Conservation (phyloP, 2,113 vertebrate genomes). For the Megaleporinus macrocephalus region DNA sequence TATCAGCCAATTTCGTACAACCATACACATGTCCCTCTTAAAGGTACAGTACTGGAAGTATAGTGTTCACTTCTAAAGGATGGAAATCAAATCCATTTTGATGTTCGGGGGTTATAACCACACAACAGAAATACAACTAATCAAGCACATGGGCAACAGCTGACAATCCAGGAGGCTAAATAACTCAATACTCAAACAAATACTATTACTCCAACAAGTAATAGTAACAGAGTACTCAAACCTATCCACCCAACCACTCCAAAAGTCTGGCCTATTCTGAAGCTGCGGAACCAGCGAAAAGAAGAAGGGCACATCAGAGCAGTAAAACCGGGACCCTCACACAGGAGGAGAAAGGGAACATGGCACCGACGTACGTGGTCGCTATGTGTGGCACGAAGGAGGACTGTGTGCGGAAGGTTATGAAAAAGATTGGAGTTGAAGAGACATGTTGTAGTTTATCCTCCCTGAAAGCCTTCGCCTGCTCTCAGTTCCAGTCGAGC, state of each 20-base stretch:
- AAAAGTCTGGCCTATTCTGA: not conserved
- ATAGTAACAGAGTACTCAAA: too few species aligned
- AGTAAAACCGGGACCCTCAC: conserved; percentile 18
- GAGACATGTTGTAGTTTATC: conserved; percentile 75
- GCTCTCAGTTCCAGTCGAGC: conserved; percentile 82
- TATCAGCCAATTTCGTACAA: too few species aligned
- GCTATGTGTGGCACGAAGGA: conserved; percentile 49
- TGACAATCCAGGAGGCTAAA: too few species aligned
- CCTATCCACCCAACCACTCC: too few species aligned
- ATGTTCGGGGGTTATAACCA: not conserved
- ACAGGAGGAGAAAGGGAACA: conserved; percentile 18
- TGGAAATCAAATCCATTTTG: too few species aligned
- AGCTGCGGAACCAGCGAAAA: conserved; percentile 1
- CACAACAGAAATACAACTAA: conserved; percentile 32
- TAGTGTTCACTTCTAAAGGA: too few species aligned
- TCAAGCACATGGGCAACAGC: not conserved
- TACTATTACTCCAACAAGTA: too few species aligned
- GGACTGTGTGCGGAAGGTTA: conserved; percentile 61
- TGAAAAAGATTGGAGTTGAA: conserved; percentile 72
- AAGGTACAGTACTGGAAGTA: too few species aligned
- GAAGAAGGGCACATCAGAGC: not conserved
- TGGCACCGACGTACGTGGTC: conserved; percentile 40
- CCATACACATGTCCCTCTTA: too few species aligned
- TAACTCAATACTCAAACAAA: too few species aligned
- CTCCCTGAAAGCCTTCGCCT: conserved; percentile 78